Evolutionary conservation across 2,888 invertebrate species (phyloP).

Genomic region (Andrena haemorrhoa): DNA sequence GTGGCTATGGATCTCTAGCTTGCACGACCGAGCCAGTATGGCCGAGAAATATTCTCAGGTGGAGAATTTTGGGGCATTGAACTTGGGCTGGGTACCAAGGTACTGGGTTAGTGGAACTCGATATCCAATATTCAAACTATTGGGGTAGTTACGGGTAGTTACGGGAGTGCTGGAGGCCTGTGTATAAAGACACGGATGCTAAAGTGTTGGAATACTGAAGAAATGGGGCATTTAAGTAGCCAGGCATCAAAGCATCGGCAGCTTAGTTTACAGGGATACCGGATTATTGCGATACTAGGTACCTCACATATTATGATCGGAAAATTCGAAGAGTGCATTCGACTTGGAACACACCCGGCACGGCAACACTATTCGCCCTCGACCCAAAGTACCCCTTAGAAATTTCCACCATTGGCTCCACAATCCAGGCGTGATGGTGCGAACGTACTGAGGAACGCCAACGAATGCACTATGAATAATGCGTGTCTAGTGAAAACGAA

Average conservation of each 20-base stretch:
- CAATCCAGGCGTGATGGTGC: constrained; percentile 11
- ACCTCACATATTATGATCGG: no score
- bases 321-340: not conserved
- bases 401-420: not conserved
- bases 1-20: not conserved
- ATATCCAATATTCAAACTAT: no score
- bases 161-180: no score
- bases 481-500: constrained; percentile 51
- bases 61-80: not conserved
- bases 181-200: no score
- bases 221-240: no score
- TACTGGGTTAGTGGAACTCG: no score
- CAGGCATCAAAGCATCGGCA: no score
- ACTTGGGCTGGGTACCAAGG: not conserved
- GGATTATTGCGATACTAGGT: no score
- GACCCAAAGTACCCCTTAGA: not conserved
- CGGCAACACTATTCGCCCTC: not conserved
- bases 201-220: no score
- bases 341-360: not conserved
- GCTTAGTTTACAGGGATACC: no score
- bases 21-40: not conserved
- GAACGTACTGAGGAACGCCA: constrained; percentile 32
- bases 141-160: no score
- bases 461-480: constrained; percentile 48
- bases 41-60: no score